phyloP scores from a whole-genome alignment of 2,797 vertebrate genomes.

The Paramormyrops hopkinsi region DNA sequence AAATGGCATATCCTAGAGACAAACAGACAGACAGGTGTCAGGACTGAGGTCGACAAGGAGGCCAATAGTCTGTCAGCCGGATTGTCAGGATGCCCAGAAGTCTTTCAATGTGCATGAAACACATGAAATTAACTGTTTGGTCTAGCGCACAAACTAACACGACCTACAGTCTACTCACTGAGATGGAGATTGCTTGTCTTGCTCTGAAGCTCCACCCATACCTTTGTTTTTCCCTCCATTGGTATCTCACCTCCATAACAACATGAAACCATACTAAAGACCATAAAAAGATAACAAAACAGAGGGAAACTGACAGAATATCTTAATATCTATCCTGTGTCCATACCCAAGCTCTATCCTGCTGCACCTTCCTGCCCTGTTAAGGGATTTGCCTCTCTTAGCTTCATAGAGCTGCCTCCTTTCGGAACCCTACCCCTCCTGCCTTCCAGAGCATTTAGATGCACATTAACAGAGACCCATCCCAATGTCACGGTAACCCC shows the following conservation, averaged over 20 bases:
- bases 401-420: background rate
- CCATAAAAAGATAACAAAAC: background rate
- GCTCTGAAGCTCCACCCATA: background rate
- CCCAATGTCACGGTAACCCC: background rate
- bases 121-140: constrained; percentile 31
- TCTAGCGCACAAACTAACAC: background rate
- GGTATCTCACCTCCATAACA: background rate
- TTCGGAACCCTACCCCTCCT: background rate
- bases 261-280: background rate
- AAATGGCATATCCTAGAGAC: constrained; percentile 85
- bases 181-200: background rate
- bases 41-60: background rate
- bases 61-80: constrained; percentile 17
- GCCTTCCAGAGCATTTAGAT: background rate
- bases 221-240: background rate
- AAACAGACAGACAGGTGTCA: constrained; percentile 23
- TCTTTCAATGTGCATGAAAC: constrained; percentile 46
- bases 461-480: background rate
- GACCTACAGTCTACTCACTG: background rate
- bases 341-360: background rate
- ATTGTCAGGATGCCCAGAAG: constrained; percentile 35
- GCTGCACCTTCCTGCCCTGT: background rate
- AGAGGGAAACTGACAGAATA: background rate
- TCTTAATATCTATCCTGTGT: background rate
- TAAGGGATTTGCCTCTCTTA: background rate